These are phyloP conservation scores for Aphaenogaster rudis DNA, from an alignment of 1,140 invertebrate genomes.

Conservation along the genomic window DNA sequence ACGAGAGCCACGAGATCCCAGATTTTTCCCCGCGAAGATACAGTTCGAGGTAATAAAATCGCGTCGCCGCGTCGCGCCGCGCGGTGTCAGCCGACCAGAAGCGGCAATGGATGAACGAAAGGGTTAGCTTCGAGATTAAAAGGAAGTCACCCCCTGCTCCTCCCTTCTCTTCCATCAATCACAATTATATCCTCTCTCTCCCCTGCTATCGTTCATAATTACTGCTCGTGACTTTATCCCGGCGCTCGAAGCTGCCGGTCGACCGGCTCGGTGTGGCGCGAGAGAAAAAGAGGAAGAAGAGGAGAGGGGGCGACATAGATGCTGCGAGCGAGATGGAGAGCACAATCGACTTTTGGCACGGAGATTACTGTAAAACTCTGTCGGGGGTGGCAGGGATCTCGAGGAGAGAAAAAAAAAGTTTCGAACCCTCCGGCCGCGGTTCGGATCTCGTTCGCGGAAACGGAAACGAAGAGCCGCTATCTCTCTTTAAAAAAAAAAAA, in stretches of 20 bases:
- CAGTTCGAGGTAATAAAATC: constrained; percentile 68
- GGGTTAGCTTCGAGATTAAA: constrained; percentile 84
- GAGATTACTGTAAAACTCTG: constrained; percentile 57
- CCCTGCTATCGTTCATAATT: constrained; percentile 83
- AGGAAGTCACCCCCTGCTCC: constrained; percentile 83
- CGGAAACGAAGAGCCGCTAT: constrained; percentile 31
- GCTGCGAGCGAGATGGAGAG: constrained; percentile 23
- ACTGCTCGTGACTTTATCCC: constrained; percentile 84
- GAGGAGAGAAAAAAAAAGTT: constrained; percentile 50
- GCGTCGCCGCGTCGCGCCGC: constrained; percentile 52
- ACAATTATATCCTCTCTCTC: constrained; percentile 84
- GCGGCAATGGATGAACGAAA: constrained; percentile 78
- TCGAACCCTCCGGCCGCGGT: constrained; percentile 17
- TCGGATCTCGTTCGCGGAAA: constrained; percentile 29
- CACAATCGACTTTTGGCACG: constrained; percentile 62
- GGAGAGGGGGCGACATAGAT: constrained; percentile 18
- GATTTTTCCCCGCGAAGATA: constrained; percentile 60
- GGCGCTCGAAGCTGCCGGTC: constrained; percentile 72
- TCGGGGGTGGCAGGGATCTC: constrained; percentile 33
- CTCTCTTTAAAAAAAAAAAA: constrained; percentile 7
- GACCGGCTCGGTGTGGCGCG: constrained; percentile 53
- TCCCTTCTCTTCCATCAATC: constrained; percentile 82
- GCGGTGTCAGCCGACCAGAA: constrained; percentile 60
- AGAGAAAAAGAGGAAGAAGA: constrained; percentile 46
- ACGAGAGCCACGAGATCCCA: neutral